phyloP scores from a whole-genome alignment of 1,140 invertebrate species.

The Polypedilum pembai region DNA sequence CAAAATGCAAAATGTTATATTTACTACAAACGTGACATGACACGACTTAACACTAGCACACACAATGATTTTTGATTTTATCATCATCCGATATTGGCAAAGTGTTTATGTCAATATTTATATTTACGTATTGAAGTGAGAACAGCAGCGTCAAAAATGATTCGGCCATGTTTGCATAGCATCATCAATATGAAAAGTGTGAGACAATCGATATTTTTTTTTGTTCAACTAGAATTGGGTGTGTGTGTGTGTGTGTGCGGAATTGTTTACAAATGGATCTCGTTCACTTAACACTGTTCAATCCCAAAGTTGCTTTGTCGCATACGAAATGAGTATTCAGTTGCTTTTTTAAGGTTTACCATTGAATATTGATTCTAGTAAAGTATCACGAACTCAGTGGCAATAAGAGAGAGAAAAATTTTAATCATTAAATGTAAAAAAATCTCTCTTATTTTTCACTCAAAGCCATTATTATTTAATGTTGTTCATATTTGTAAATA shows the following conservation, averaged over 20 bases:
- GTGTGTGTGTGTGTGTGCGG: not conserved
- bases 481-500: not conserved
- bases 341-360: not conserved
- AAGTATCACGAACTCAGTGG: not conserved
- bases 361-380: not conserved
- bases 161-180: constrained; percentile 9
- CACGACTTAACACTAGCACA: not conserved
- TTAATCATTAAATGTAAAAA: not conserved
- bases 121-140: not conserved
- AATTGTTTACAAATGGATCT: not conserved
- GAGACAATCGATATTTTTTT: not conserved
- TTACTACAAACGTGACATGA: constrained; percentile 5
- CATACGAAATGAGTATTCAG: not conserved
- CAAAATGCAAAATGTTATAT: not conserved
- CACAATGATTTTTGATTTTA: constrained; percentile 19
- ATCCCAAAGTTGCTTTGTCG: not conserved
- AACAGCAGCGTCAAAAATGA: constrained; percentile 4
- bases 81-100: too few species aligned
- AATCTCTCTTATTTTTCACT: not conserved
- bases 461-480: constrained; percentile 2
- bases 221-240: not conserved
- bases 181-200: not conserved
- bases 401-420: not conserved
- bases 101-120: not conserved
- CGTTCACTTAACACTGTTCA: not conserved